Conservation (phyloP, 2,113 vertebrate genomes). For the Lamprotornis superbus region DNA sequence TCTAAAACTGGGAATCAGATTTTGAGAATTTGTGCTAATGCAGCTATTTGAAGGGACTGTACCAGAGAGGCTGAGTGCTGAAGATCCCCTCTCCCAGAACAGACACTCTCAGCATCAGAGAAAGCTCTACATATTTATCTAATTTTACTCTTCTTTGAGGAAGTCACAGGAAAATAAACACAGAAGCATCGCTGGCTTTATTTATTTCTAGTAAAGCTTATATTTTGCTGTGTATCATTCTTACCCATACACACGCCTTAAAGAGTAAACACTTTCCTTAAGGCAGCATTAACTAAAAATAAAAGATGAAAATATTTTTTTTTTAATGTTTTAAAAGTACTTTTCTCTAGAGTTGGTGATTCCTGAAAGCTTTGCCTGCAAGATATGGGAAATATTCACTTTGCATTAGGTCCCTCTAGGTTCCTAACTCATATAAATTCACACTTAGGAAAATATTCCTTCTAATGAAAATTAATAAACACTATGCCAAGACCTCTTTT, state of each 20-base stretch:
- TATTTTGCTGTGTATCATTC: not conserved
- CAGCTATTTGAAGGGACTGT: not conserved
- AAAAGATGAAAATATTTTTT: not conserved
- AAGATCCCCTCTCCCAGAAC: fast-evolving
- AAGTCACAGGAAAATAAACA: not conserved
- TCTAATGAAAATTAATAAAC: not conserved
- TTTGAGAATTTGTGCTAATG: not conserved
- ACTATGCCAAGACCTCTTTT: not conserved
- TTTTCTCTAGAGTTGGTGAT: not conserved
- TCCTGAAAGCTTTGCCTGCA: not conserved
- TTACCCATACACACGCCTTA: not conserved
- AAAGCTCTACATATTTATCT: not conserved
- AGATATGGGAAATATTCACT: not conserved
- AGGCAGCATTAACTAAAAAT: not conserved
- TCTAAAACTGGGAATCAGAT: not conserved
- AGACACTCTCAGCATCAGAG: not conserved
- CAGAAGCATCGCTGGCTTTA: not conserved
- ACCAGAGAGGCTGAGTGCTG: not conserved
- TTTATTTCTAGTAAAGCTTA: not conserved
- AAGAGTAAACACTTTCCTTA: not conserved
- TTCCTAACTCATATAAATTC: not conserved
- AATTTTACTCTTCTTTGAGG: not conserved
- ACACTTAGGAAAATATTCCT: not conserved
- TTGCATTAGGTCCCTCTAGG: not conserved
- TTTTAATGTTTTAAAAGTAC: fast-evolving